Evolutionary conservation across 2,888 invertebrate genomes (phyloP).

Genomic region (Melolontha melolontha): DNA sequence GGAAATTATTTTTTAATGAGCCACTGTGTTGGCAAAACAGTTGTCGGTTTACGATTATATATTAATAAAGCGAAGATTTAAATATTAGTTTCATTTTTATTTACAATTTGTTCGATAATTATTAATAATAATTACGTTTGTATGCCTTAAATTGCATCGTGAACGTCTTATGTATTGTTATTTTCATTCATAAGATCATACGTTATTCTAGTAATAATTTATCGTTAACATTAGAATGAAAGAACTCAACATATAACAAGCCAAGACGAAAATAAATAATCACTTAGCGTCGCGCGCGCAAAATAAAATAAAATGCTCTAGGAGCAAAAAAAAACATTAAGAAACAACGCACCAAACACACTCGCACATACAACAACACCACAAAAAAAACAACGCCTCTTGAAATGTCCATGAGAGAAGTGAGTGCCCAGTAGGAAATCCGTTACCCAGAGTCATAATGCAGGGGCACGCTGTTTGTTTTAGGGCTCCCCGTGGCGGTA

Average conservation of each 20-base stretch:
- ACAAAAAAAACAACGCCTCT: conserved; percentile 36
- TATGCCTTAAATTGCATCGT: too few relatives aligned
- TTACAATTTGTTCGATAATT: too few relatives aligned
- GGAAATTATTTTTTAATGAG: too few relatives aligned
- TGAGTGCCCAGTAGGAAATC: conserved; percentile 63
- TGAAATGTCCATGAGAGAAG: conserved; percentile 44
- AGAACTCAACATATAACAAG: neutral
- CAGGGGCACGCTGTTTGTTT: conserved; percentile 64
- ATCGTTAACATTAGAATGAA: neutral
- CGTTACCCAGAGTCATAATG: conserved; percentile 61
- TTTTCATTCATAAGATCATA: too few relatives aligned
- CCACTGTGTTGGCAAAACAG: too few relatives aligned
- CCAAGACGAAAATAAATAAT: conserved; percentile 35
- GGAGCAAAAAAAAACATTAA: conserved; percentile 15
- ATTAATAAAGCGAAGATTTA: too few relatives aligned
- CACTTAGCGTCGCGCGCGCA: conserved; percentile 28
- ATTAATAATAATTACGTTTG: too few relatives aligned
- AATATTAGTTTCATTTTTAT: too few relatives aligned
- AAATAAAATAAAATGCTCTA: conserved; percentile 17
- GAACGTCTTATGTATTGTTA: too few relatives aligned
- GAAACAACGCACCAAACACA: conserved; percentile 1
- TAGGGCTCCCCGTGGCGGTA: conserved; percentile 61
- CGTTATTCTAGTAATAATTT: neutral
- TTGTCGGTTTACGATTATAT: too few relatives aligned
- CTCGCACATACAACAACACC: conserved; percentile 5